These are phyloP conservation scores for Oopsacas minuta DNA, from an alignment of 37 sponge, comb jelly and placozoan genomes.

Conservation along the genomic window DNA sequence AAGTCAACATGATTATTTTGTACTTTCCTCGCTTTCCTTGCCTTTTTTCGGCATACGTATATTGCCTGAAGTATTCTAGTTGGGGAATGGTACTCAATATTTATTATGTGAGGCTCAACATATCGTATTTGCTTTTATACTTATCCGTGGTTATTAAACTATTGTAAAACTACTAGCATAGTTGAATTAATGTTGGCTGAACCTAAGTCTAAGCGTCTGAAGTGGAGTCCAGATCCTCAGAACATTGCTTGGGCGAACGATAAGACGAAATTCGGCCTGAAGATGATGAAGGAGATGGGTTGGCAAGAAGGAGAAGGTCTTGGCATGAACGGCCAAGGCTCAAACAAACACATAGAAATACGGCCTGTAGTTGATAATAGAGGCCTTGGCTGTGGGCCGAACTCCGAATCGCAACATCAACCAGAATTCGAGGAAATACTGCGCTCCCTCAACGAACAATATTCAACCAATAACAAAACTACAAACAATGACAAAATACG, in stretches of 20 bases:
- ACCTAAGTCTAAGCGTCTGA: neutral
- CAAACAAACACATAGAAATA: neutral
- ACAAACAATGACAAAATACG: neutral
- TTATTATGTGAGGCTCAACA: no score
- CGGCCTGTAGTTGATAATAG: neutral
- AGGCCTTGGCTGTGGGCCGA: neutral
- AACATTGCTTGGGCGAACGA: neutral
- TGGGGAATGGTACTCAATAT: no score
- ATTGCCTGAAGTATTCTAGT: no score
- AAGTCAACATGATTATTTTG: neutral
- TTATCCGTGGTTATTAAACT: no score
- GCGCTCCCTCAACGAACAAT: neutral
- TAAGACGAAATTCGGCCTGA: neutral
- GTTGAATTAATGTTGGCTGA: conserved; percentile 4
- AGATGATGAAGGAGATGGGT: conserved; percentile 1
- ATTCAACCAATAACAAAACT: neutral
- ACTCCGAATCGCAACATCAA: neutral
- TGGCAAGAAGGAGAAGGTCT: conserved; percentile 5
- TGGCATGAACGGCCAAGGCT: neutral
- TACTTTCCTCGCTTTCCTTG: no score
- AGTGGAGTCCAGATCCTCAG: neutral
- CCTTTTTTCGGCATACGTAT: no score
- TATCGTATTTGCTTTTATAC: no score
- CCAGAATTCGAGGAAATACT: neutral
- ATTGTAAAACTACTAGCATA: no score